phyloP scores from a whole-genome alignment of 2,113 vertebrate species.

The Pituophis catenifer region DNA sequence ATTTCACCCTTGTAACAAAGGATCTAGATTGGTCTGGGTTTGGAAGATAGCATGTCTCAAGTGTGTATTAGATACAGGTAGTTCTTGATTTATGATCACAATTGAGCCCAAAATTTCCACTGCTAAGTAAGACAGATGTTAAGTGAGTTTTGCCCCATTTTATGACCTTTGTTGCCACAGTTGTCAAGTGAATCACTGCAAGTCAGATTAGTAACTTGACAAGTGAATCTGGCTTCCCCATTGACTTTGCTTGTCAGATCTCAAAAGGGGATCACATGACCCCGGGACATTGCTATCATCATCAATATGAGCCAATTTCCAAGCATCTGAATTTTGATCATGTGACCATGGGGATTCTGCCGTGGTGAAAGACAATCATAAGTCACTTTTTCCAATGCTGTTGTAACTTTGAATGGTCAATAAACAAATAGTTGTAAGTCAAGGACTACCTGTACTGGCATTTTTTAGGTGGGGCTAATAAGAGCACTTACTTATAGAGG shows the following conservation, averaged over 20 bases:
- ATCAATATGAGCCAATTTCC: not conserved
- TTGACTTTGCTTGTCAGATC: not conserved
- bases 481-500: not conserved
- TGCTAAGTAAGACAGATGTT: not conserved
- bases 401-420: not conserved
- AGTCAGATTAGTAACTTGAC: not conserved
- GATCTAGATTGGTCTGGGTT: not conserved
- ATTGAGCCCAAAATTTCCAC: not conserved
- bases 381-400: not conserved
- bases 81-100: not conserved
- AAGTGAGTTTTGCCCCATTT: not conserved
- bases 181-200: not conserved
- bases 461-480: not conserved
- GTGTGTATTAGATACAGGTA: not conserved
- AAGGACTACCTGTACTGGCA: not conserved
- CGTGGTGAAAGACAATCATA: not conserved
- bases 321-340: not conserved
- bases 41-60: not conserved
- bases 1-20: not conserved
- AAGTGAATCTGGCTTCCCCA: not conserved
- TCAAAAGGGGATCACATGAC: not conserved
- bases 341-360: not conserved
- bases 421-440: not conserved
- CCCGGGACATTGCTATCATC: not conserved
- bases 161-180: not conserved